Percentiles rank a stretch among this genome's conserved stretches.
These are phyloP conservation scores for Gobio gobio DNA, from an alignment of 2,113 vertebrate genomes.

Conservation along the genomic window DNA sequence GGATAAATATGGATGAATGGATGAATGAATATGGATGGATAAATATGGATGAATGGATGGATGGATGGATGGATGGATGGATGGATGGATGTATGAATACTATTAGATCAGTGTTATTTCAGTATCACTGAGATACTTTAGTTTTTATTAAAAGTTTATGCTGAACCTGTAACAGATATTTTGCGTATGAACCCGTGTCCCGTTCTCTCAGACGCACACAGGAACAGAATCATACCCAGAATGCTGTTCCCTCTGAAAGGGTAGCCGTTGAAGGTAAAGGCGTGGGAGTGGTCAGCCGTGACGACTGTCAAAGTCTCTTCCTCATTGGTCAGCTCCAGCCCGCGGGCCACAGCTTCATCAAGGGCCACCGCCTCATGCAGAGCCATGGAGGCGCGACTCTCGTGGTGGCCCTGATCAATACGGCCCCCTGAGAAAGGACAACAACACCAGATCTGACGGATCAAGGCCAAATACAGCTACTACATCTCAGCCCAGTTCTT, in stretches of 20 bases:
- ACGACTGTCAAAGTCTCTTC: constrained; percentile 76
- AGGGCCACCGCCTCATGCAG: constrained; percentile 76
- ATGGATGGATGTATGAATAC: too few species aligned
- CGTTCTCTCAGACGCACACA: too few species aligned
- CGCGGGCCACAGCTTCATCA: constrained; percentile 72
- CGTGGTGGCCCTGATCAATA: constrained; percentile 81
- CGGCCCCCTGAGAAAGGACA: constrained; percentile 69
- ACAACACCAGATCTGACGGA: not conserved
- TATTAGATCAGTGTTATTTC: too few species aligned
- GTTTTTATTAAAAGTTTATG: too few species aligned
- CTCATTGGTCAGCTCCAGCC: constrained; percentile 73
- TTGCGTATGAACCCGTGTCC: not conserved
- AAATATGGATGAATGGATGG: too few species aligned
- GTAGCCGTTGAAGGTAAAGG: constrained; percentile 74
- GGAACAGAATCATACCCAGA: constrained; percentile 69
- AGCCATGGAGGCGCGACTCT: constrained; percentile 70
- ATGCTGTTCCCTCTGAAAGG: constrained; percentile 78
- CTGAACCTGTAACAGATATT: not conserved
- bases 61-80: too few species aligned
- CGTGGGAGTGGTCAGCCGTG: constrained; percentile 79
- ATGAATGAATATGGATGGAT: too few species aligned
- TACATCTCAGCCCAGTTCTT: not conserved
- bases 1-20: too few species aligned
- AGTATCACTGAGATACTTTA: too few species aligned
- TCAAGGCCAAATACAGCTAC: not conserved